Conservation (phyloP, 2,797 vertebrate genomes). For the Cheirogaleus major region DNA sequence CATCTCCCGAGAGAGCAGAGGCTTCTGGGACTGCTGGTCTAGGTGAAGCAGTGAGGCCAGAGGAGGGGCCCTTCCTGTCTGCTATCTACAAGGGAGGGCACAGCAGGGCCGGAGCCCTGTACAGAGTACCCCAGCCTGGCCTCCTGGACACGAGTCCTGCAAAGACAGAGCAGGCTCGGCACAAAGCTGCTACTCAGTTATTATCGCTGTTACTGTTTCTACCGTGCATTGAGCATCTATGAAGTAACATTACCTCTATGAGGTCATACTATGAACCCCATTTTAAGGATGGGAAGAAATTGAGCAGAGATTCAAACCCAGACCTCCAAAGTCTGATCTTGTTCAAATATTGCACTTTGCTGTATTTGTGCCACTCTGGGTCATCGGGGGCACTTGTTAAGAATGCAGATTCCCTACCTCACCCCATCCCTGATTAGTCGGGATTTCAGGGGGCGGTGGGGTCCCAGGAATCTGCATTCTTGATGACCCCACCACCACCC, state of each 20-base stretch:
- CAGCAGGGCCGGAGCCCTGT: not conserved
- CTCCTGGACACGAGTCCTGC: fast-evolving
- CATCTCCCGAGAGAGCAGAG: not conserved
- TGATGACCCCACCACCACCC: not conserved
- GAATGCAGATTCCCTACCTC: not conserved
- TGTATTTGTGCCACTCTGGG: not conserved
- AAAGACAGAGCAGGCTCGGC: not conserved
- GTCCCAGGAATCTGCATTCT: not conserved
- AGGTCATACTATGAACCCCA: not conserved
- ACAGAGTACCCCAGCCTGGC: not conserved
- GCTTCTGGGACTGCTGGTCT: not conserved
- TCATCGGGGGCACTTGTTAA: not conserved
- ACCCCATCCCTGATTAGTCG: not conserved
- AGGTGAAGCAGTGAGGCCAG: not conserved
- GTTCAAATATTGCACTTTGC: not conserved
- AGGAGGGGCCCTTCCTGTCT: not conserved
- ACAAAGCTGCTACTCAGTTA: not conserved
- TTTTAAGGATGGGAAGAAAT: not conserved
- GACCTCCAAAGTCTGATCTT: not conserved
- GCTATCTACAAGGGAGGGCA: not conserved
- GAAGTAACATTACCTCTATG: not conserved
- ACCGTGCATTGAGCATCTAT: fast-evolving
- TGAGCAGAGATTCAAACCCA: not conserved
- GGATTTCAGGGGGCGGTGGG: not conserved
- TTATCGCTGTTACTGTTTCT: not conserved